Base-by-base conservation (phyloP, 2,888 invertebrate genomes). In the Hecatera dysodea region DNA sequence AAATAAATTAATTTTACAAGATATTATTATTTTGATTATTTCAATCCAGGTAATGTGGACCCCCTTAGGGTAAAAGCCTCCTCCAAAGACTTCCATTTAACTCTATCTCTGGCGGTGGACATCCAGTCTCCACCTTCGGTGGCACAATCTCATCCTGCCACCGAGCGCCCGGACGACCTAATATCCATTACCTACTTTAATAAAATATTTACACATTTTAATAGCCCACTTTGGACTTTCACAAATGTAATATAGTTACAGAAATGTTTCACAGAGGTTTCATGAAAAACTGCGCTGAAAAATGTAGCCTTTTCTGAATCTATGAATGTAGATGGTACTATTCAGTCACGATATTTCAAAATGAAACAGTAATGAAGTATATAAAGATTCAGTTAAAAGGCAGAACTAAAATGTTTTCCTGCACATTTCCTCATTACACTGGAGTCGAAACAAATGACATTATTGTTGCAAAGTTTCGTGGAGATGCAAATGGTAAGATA, bases 131-230 rank as follows among this genome's bases (percentile, higher is more conserved):
- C n/a, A n/a, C n/a, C n/a, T n/a, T n/a, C n/a, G n/a, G n/a, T n/a
- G n/a, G n/a, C n/a, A n/a, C n/a, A n/a, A n/a, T n/a, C n/a, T n/a
- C n/a, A n/a, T n/a, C n/a, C n/a, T n/a, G n/a, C n/a, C n/a, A n/a
- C n/a, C n/a, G n/a, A n/a, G n/a, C n/a, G n/a, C n/a, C n/a, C n/a
- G n/a, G n/a, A n/a, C n/a, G n/a, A n/a, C n/a, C n/a, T n/a, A n/a
- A n/a, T n/a, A n/a, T n/a, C n/a, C n/a, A n/a, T n/a, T n/a, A n/a
- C n/a, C n/a, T n/a, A n/a, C n/a, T 72, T 68, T 42, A 53, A 61
- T 65, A 27, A 64, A 83, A 73, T 70, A 81, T 81, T 73, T 61
- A 66, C 53, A n/a, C 39, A 66, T 27, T 39, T n/a, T 62, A 65
- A 55, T 61, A 29, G 67, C 33, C 48, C 24, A 56, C 27, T 72